These are phyloP conservation scores for Nothura maculosa DNA, from an alignment of 2,797 vertebrate species.

Conservation along the genomic window DNA sequence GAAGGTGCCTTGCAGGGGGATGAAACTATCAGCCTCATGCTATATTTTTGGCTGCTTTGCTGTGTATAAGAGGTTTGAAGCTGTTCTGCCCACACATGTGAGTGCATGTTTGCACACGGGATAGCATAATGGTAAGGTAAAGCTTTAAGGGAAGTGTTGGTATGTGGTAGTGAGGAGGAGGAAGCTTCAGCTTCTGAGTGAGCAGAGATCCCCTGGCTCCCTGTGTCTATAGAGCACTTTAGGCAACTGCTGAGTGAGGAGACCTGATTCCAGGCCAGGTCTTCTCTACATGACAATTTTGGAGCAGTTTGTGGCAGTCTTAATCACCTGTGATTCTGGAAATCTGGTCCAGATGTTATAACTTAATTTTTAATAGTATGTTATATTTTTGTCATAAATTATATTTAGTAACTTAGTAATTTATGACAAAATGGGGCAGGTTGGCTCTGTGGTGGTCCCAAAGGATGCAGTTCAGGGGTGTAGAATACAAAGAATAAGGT, in stretches of 20 bases:
- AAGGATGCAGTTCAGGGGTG: neutral
- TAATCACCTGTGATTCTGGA: neutral
- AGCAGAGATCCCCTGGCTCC: neutral
- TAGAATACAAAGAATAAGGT: rapidly evolving
- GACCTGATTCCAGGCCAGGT: neutral
- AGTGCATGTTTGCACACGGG: neutral
- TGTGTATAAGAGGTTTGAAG: neutral
- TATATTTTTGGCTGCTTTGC: neutral
- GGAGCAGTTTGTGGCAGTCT: neutral
- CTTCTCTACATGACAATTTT: neutral
- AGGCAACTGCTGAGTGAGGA: neutral
- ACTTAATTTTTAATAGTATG: neutral
- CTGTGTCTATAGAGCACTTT: neutral
- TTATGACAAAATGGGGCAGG: neutral
- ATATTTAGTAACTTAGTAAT: neutral
- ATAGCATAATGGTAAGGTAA: neutral
- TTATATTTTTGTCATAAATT: too few relatives aligned
- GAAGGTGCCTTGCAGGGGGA: neutral
- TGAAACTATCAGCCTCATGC: neutral
- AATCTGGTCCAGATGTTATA: neutral
- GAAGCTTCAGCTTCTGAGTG: neutral
- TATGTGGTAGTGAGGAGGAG: neutral
- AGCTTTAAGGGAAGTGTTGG: neutral
- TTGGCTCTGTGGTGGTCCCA: neutral
- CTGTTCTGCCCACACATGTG: neutral